Evolutionary conservation across 2,113 vertebrate genomes (phyloP).

Genomic region (Gambusia affinis): DNA sequence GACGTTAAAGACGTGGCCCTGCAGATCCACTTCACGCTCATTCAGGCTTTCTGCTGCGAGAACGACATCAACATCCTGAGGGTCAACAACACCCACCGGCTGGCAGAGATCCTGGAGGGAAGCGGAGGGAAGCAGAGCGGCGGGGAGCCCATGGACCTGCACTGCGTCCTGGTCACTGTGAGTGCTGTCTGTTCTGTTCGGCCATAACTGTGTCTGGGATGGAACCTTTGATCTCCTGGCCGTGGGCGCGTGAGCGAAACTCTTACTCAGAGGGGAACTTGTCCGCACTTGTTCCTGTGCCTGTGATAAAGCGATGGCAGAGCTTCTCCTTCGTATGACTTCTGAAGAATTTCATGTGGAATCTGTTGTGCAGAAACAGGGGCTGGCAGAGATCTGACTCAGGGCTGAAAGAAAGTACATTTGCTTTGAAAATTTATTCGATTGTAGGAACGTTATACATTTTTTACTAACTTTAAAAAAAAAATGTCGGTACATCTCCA

Average conservation of each 20-base stretch:
- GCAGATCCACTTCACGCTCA: conserved; percentile 97
- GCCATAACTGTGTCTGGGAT: no score
- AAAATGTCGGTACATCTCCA: no score
- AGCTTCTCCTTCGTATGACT: conserved; percentile 53
- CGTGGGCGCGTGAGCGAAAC: conserved; percentile 36
- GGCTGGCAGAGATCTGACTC: neutral
- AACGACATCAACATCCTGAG: conserved; percentile 97
- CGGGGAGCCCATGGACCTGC: conserved; percentile 89
- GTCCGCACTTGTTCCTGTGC: conserved; percentile 44
- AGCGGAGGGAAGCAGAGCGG: conserved; percentile 72
- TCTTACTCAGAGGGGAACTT: conserved; percentile 18
- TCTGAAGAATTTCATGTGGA: conserved; percentile 32
- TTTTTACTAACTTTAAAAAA: no score
- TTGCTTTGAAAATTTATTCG: no score
- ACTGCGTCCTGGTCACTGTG: conserved; percentile 95
- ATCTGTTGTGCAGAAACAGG: neutral
- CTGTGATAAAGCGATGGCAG: conserved; percentile 19
- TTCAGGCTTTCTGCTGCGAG: conserved; percentile 97
- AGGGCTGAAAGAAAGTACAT: no score
- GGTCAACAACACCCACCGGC: conserved; percentile 91
- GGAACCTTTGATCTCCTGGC: no score
- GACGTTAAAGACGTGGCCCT: conserved; percentile 91
- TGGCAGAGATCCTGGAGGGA: conserved; percentile 88
- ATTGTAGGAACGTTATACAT: no score
- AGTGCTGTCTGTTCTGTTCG: conserved; percentile 53